Evolutionary conservation across 2,888 invertebrate species (phyloP).

Genomic region (Epicampocera succincta): DNA sequence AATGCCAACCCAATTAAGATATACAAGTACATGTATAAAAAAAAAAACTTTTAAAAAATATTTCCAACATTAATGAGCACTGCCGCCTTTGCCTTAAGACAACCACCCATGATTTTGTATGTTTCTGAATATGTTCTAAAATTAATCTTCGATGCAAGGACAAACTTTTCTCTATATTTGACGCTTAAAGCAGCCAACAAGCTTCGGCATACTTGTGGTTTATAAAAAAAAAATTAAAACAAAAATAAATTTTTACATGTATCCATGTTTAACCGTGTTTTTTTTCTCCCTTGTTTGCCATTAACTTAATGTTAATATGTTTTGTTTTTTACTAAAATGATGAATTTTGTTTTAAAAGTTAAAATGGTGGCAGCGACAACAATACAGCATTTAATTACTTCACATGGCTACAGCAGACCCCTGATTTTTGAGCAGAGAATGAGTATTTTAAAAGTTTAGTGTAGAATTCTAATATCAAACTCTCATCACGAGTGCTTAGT

Average conservation of each 20-base stretch:
- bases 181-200: slow-evolving; percentile 67
- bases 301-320: not conserved
- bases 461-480: no score
- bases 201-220: slow-evolving; percentile 61
- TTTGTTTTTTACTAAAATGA: not conserved
- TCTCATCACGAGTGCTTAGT: no score
- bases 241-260: slow-evolving; percentile 11
- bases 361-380: slow-evolving; percentile 29
- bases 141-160: no score
- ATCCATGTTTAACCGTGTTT: not conserved
- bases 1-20: no score
- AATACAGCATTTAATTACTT: slow-evolving; percentile 58
- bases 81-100: no score
- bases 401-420: slow-evolving; percentile 12
- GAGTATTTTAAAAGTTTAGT: no score
- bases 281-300: not conserved
- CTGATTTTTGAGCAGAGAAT: no score
- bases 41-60: no score
- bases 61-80: no score
- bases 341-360: slow-evolving; percentile 25
- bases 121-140: no score
- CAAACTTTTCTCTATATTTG: slow-evolving; percentile 66
- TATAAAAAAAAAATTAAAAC: slow-evolving; percentile 39
- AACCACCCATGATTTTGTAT: no score
- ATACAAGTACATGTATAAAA: no score